phyloP scores from a whole-genome alignment of 23 tunicate genomes.

The Clavelina lepadiformis region DNA sequence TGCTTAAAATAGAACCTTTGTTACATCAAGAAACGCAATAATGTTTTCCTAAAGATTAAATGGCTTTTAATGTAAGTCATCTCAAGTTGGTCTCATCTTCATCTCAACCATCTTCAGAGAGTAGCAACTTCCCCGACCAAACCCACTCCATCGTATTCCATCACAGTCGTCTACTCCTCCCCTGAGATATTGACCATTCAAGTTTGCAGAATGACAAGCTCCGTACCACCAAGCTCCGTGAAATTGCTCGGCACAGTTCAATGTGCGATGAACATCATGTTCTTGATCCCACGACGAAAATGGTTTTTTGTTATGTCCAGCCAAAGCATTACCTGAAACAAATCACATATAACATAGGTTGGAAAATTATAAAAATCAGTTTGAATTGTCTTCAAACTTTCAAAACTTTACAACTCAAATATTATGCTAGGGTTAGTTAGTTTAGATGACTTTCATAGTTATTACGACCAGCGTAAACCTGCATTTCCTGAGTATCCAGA shows the following conservation, averaged over 20 bases:
- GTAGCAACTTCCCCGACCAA: constrained; percentile 7
- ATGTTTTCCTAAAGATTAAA: no score
- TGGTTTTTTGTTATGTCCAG: constrained; percentile 20
- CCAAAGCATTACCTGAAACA: constrained; percentile 24
- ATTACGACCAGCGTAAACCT: constrained; percentile 1
- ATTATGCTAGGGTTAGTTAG: no score
- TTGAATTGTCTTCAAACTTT: no score
- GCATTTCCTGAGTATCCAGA: constrained; percentile 5
- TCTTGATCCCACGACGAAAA: constrained; percentile 29
- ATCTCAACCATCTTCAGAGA: constrained; percentile 11
- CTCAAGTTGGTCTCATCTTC: constrained; percentile 30
- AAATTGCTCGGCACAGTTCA: constrained; percentile 16
- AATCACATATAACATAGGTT: no score
- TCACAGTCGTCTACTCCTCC: constrained; percentile 3
- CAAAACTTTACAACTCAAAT: no score
- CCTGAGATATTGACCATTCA: constrained; percentile 23
- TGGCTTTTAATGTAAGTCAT: no score
- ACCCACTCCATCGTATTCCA: constrained; percentile 16
- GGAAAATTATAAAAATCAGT: no score
- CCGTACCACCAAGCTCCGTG: constrained; percentile 51
- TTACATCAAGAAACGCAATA: no score
- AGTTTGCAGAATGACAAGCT: constrained; percentile 20
- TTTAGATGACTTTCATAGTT: no score
- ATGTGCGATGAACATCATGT: constrained; percentile 2
- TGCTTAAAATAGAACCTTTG: no score